Evolutionary conservation across 2,113 vertebrate species (phyloP).

Genomic region (Catharus fuscescens): DNA sequence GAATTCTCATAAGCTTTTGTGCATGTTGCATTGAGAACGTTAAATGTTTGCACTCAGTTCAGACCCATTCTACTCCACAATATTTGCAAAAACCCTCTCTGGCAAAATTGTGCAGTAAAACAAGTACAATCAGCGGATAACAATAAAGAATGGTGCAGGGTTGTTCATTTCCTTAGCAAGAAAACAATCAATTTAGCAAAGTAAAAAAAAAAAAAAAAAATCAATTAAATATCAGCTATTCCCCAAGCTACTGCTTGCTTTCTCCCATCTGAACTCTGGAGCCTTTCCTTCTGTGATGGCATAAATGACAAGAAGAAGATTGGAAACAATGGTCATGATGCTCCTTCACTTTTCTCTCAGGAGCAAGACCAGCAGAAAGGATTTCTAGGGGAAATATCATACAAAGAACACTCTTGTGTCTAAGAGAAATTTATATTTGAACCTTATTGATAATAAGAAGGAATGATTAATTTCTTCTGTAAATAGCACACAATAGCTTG

Average conservation of each 20-base stretch:
- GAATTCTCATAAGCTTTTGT: background rate
- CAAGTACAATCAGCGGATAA: constrained; percentile 35
- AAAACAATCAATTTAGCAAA: constrained; percentile 56
- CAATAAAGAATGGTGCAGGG: background rate
- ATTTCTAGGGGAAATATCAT: background rate
- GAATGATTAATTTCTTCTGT: background rate
- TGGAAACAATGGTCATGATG: background rate
- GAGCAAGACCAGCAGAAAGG: background rate
- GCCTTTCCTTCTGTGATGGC: background rate
- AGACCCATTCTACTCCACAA: background rate
- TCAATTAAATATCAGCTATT: constrained; percentile 57
- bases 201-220: background rate
- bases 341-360: background rate
- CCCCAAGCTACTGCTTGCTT: background rate
- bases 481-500: background rate
- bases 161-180: constrained; percentile 45
- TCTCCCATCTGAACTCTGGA: background rate
- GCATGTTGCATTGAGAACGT: background rate
- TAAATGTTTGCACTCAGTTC: background rate
- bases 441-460: background rate
- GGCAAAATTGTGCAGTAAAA: constrained; percentile 13
- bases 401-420: background rate
- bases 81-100: background rate
- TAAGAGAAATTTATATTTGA: background rate
- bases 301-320: constrained; percentile 10